Conservation (phyloP, 1,140 invertebrate genomes). For the Drosophila suzukii region DNA sequence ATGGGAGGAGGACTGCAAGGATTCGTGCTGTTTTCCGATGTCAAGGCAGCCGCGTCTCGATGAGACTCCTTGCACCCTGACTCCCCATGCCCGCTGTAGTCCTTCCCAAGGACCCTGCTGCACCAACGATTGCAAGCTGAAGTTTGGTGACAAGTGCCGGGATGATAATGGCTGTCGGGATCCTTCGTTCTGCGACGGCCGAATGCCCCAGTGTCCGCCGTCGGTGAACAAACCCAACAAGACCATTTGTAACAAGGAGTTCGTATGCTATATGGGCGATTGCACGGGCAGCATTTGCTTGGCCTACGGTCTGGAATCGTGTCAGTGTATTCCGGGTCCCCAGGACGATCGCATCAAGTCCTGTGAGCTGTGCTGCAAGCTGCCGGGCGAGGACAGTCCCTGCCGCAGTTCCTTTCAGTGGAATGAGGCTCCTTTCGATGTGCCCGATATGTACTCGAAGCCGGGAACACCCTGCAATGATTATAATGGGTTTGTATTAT, state of each 20-base stretch:
- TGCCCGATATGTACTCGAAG: constrained; percentile 97
- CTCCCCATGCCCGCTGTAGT: constrained; percentile 86
- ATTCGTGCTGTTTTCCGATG: constrained; percentile 97
- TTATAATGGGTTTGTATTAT: constrained; percentile 91
- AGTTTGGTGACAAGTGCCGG: constrained; percentile 94
- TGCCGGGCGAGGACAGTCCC: constrained; percentile 92
- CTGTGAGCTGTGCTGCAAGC: constrained; percentile 95
- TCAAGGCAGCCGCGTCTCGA: constrained; percentile 89
- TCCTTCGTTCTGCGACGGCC: constrained; percentile 95
- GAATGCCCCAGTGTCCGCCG: constrained; percentile 93
- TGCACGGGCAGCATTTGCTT: constrained; percentile 97
- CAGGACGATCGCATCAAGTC: constrained; percentile 92
- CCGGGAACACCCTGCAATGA: constrained; percentile 98
- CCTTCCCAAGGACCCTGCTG: constrained; percentile 96
- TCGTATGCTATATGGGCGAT: constrained; percentile 97
- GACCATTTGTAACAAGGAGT: constrained; percentile 96
- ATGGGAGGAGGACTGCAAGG: constrained; percentile 97
- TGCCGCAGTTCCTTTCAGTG: constrained; percentile 95
- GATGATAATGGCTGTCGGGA: constrained; percentile 97
- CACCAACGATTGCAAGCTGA: constrained; percentile 93
- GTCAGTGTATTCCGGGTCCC: constrained; percentile 93
- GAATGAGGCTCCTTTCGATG: constrained; percentile 94
- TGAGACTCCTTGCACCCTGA: constrained; percentile 93
- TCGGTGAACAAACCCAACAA: constrained; percentile 97
- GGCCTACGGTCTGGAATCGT: constrained; percentile 97